Conservation (phyloP, 2,113 vertebrate species). For the Hemiprocne comata region DNA sequence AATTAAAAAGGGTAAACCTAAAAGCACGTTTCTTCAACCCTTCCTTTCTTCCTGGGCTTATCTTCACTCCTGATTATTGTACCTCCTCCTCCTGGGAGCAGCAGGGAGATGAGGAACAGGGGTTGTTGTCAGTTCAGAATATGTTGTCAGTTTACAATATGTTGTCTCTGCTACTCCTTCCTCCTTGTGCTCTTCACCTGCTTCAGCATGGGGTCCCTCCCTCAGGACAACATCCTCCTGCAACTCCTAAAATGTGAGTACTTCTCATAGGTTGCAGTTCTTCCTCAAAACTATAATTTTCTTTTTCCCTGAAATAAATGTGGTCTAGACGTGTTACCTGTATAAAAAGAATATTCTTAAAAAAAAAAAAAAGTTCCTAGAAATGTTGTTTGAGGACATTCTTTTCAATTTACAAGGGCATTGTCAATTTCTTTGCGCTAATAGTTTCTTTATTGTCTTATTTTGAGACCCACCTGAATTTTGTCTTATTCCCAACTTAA, state of each 20-base stretch:
- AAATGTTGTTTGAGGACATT: not conserved
- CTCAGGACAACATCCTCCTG: not conserved
- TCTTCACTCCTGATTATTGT: not conserved
- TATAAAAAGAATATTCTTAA: too few species aligned
- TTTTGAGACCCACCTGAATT: not conserved
- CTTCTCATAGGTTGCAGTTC: too few species aligned
- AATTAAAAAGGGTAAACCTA: not conserved
- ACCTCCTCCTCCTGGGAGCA: rapidly evolving
- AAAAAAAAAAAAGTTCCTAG: not conserved
- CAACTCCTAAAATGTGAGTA: too few species aligned
- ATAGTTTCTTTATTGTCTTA: not conserved
- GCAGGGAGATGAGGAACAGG: rapidly evolving
- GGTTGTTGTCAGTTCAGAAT: not conserved
- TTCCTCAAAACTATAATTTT: not conserved
- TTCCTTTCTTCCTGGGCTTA: not conserved
- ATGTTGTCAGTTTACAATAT: too few species aligned
- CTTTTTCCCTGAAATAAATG: too few species aligned
- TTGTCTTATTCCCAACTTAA: not conserved
- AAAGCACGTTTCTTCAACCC: not conserved
- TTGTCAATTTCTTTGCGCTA: not conserved
- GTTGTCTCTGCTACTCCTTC: not conserved
- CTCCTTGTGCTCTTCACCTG: not conserved
- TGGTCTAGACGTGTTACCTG: too few species aligned
- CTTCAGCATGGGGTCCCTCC: not conserved
- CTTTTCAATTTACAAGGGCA: not conserved